A percentile compares a stretch with the other conserved stretches of the same genome.
Conservation (phyloP, 2,797 vertebrate genomes). For the Euphonia xanthogaster region DNA sequence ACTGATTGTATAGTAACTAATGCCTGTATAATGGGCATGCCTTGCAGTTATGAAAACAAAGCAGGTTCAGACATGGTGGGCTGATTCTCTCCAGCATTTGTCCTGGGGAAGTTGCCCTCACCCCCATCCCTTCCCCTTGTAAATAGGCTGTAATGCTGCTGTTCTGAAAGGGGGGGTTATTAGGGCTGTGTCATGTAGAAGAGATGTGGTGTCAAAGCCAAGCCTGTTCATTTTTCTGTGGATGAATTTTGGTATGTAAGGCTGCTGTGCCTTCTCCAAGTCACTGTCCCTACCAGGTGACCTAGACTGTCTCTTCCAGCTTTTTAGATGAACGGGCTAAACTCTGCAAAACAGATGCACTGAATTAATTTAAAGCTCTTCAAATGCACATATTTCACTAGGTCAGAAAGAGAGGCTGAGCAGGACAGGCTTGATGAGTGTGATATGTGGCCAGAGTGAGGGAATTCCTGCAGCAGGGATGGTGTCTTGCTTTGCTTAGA, state of each 20-base stretch:
- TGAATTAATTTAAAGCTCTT: not conserved
- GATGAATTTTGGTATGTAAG: not conserved
- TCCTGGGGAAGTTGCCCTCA: not conserved
- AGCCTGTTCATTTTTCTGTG: not conserved
- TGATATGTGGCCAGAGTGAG: not conserved
- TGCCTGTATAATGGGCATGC: not conserved
- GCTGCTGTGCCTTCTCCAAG: not conserved
- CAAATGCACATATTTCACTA: not conserved
- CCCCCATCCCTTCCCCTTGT: fast-evolving
- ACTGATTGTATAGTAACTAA: not conserved
- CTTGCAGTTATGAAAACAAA: slow-evolving; percentile 21
- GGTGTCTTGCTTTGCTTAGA: not conserved
- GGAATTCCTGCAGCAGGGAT: not conserved
- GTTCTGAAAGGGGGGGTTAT: fast-evolving
- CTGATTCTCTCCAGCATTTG: not conserved
- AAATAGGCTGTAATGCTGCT: not conserved
- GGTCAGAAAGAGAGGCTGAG: not conserved
- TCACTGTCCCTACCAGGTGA: not conserved
- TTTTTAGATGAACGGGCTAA: not conserved
- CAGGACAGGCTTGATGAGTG: not conserved
- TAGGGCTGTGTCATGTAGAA: not conserved
- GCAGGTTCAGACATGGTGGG: not conserved
- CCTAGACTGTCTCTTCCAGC: not conserved
- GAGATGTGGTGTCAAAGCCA: fast-evolving
- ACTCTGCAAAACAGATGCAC: not conserved